These are phyloP conservation scores for Ciconia stormi DNA, from an alignment of 2,113 vertebrate species.

Conservation along the genomic window DNA sequence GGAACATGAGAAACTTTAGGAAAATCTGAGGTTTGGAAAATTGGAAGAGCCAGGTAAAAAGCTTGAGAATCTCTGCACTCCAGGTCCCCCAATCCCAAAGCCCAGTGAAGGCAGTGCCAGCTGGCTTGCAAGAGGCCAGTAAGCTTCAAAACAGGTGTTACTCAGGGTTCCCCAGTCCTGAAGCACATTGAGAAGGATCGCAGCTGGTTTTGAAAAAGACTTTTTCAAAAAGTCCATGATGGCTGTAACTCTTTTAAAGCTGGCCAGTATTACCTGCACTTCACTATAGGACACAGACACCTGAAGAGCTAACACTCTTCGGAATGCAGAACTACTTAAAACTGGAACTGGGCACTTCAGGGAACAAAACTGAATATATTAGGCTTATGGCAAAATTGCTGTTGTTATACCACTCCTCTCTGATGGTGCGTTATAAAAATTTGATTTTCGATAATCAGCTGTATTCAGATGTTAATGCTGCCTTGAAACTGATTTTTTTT, in stretches of 20 bases:
- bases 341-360: not conserved
- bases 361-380: not conserved
- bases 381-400: not conserved
- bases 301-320: not conserved
- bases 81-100: not conserved
- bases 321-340: not conserved
- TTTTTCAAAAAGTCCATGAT: not conserved
- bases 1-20: not conserved
- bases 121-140: not conserved
- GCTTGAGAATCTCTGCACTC: not conserved
- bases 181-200: not conserved
- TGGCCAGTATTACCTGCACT: not conserved
- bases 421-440: not conserved
- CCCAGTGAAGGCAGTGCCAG: not conserved
- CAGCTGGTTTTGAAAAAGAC: not conserved
- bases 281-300: not conserved
- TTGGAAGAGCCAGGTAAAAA: not conserved
- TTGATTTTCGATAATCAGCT: not conserved
- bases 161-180: not conserved
- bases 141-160: not conserved
- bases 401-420: not conserved
- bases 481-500: not conserved
- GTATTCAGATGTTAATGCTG: not conserved
- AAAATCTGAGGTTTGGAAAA: slow-evolving; percentile 28
- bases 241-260: not conserved